phyloP scores from a whole-genome alignment of 1,140 invertebrate genomes.

The Heliconius melpomene region DNA sequence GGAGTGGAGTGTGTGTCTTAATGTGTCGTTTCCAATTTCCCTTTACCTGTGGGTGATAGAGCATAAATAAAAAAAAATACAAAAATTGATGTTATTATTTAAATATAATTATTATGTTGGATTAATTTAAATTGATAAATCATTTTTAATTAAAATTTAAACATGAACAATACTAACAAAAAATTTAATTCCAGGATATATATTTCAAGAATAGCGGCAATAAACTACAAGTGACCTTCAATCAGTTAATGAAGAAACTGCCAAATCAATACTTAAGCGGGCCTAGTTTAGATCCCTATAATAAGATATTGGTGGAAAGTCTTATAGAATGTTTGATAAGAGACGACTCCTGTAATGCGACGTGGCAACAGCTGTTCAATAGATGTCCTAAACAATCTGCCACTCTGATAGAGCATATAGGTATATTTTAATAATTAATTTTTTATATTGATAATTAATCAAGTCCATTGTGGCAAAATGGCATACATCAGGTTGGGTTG shows the following conservation, averaged over 20 bases:
- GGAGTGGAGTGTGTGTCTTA: too few species aligned
- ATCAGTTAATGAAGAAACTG: slow-evolving; percentile 75
- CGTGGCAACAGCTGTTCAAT: slow-evolving; percentile 73
- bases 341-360: slow-evolving; percentile 73
- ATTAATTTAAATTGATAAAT: too few species aligned
- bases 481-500: too few species aligned
- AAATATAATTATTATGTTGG: too few species aligned
- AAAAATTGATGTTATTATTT: too few species aligned
- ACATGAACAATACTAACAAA: neutral
- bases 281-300: slow-evolving; percentile 57
- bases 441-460: too few species aligned
- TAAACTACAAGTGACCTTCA: slow-evolving; percentile 75
- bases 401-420: slow-evolving; percentile 71
- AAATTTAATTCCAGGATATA: slow-evolving; percentile 58
- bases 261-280: slow-evolving; percentile 72
- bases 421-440: slow-evolving; percentile 38
- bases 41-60: too few species aligned
- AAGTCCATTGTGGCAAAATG: too few species aligned
- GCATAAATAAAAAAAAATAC: too few species aligned
- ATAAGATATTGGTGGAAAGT: slow-evolving; percentile 60
- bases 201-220: slow-evolving; percentile 71
- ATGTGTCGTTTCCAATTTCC: too few species aligned
- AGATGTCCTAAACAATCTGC: slow-evolving; percentile 71
- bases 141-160: too few species aligned
- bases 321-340: slow-evolving; percentile 61